Percentiles rank a stretch among this genome's conserved stretches.
Evolutionary conservation across 2,113 vertebrate genomes (phyloP).

Genomic region (Bufo bufo): DNA sequence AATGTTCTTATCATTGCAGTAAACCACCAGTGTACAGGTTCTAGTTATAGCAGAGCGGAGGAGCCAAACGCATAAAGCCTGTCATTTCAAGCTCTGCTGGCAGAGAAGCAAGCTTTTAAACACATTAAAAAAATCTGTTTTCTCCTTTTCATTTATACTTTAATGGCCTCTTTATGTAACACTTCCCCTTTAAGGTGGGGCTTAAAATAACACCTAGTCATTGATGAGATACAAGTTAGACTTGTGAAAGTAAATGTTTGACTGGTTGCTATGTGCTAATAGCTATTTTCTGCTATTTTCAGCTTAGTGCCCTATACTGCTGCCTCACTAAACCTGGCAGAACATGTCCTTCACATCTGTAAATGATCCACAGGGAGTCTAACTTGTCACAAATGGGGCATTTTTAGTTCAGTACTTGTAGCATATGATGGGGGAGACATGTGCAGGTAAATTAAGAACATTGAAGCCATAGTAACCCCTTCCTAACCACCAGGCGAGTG

Average conservation of each 20-base stretch:
- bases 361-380: slow-evolving; percentile 9
- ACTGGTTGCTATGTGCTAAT: not conserved
- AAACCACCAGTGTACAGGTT: too few relatives aligned
- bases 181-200: not conserved
- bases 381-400: not conserved
- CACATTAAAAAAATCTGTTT: too few relatives aligned
- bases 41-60: too few relatives aligned
- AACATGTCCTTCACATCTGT: not conserved
- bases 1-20: too few relatives aligned
- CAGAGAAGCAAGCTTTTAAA: too few relatives aligned
- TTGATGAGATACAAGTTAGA: not conserved
- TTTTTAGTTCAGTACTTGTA: not conserved
- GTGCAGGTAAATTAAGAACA: not conserved
- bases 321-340: not conserved
- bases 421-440: not conserved
- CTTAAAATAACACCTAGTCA: not conserved
- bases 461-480: not conserved
- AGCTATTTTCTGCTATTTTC: slow-evolving; percentile 10
- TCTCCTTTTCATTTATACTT: too few relatives aligned
- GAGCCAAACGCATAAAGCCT: too few relatives aligned
- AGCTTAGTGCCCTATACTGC: not conserved
- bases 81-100: too few relatives aligned
- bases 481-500: not conserved
- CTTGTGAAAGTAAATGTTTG: slow-evolving; percentile 2
- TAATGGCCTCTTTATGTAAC: too few relatives aligned